A percentile compares a stretch with the other conserved stretches of the same genome.
Conservation (phyloP, 2,888 invertebrate genomes). For the Phania funesta region DNA sequence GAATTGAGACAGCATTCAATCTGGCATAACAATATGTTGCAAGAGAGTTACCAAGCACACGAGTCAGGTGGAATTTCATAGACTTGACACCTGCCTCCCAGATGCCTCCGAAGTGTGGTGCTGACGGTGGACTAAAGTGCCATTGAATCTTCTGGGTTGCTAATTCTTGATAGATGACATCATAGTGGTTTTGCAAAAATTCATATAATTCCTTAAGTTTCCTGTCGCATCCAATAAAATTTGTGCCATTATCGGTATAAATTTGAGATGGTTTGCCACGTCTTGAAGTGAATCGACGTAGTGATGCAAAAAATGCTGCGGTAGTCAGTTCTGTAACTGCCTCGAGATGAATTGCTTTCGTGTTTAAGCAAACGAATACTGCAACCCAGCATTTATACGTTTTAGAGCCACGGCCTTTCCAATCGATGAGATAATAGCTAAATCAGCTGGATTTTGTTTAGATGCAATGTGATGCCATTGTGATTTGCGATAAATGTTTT, state of each 20-base stretch:
- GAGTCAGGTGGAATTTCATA: conserved; percentile 72
- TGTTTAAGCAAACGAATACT: conserved; percentile 53
- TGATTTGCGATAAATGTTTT: conserved; percentile 55
- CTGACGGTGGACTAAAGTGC: conserved; percentile 74
- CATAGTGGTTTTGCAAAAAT: conserved; percentile 26
- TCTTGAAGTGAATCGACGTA: conserved; percentile 70
- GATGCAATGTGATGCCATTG: conserved; percentile 48
- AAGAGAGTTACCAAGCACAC: conserved; percentile 69
- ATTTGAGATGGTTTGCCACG: conserved; percentile 40
- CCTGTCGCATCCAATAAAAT: conserved; percentile 64
- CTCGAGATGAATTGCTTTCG: conserved; percentile 59
- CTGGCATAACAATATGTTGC: conserved; percentile 71
- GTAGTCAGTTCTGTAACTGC: conserved; percentile 61
- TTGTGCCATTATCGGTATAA: conserved; percentile 62
- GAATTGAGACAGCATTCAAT: conserved; percentile 74
- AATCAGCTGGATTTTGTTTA: conserved; percentile 51
- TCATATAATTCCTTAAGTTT: conserved; percentile 47
- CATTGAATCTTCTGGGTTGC: conserved; percentile 67
- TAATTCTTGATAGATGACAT: conserved; percentile 19
- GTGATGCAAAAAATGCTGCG: conserved; percentile 70
- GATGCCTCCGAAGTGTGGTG: conserved; percentile 75
- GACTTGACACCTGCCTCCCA: conserved; percentile 76
- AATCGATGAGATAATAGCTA: conserved; percentile 52
- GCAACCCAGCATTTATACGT: conserved; percentile 56
- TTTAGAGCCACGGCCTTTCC: conserved; percentile 54